Evolutionary conservation across 2,797 vertebrate genomes (phyloP).

Genomic region (Sus cebifrons): DNA sequence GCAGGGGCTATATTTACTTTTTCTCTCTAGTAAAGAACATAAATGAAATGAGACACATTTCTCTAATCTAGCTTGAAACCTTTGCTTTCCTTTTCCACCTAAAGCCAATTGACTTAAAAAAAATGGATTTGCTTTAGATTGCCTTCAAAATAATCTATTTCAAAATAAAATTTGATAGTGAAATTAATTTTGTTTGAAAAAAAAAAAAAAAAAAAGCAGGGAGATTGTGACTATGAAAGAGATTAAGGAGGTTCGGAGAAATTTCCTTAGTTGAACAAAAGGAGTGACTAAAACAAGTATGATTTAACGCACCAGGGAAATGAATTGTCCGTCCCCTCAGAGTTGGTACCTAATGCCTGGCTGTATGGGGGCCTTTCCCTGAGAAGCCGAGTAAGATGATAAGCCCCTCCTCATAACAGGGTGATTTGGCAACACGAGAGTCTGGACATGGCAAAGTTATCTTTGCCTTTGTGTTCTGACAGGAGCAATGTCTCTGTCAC

Average conservation of each 20-base stretch:
- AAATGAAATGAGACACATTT: conserved; percentile 10
- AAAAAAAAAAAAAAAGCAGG: not conserved
- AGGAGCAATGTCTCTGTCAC: not conserved
- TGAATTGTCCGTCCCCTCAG: not conserved
- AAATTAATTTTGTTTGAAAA: too few species aligned
- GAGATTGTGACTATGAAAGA: not conserved
- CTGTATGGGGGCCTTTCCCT: too few species aligned
- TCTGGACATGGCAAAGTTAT: not conserved
- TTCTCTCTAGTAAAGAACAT: conserved; percentile 4
- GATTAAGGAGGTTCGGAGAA: not conserved
- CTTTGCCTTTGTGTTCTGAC: not conserved
- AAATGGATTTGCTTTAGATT: conserved; percentile 21
- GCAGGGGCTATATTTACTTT: not conserved
- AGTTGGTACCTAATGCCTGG: not conserved
- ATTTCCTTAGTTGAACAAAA: conserved; percentile 26
- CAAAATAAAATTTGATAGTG: not conserved
- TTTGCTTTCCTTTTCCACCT: conserved; percentile 24
- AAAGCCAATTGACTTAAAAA: conserved; percentile 36
- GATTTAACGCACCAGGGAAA: not conserved
- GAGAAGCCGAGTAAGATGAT: not conserved
- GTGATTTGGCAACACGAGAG: not conserved
- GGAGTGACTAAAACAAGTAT: not conserved
- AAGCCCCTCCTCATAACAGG: not conserved
- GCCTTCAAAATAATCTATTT: conserved; percentile 52
- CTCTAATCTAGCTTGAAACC: conserved; percentile 31